Percentiles rank a stretch among this genome's conserved stretches.
Evolutionary conservation across 2,797 vertebrate species (phyloP).

Genomic region (Semotilus atromaculatus): DNA sequence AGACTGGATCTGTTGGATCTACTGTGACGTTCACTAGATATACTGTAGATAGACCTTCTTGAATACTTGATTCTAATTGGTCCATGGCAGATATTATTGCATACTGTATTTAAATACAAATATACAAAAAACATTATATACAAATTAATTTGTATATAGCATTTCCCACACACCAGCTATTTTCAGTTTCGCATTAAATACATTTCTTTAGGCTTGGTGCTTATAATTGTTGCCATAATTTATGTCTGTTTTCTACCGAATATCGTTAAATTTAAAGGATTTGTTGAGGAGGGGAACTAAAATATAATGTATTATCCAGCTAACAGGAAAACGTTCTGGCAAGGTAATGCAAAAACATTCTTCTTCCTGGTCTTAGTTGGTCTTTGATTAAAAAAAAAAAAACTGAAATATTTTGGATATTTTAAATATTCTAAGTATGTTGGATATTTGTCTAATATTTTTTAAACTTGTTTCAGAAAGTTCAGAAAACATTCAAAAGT

Average conservation of each 20-base stretch:
- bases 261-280: too few species aligned
- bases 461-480: background rate
- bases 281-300: too few species aligned
- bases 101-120: too few species aligned
- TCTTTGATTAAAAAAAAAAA: too few species aligned
- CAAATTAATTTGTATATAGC: too few species aligned
- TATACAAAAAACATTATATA: too few species aligned
- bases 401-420: too few species aligned
- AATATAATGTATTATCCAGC: too few species aligned
- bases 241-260: background rate
- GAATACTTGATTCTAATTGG: constrained; percentile 5
- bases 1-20: background rate
- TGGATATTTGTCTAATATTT: background rate
- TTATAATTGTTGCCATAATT: background rate
- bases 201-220: background rate
- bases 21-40: background rate
- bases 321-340: too few species aligned
- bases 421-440: too few species aligned
- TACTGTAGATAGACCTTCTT: background rate
- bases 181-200: background rate
- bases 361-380: too few species aligned
- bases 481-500: background rate
- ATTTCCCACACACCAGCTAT: background rate
- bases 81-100: background rate
- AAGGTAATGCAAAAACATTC: too few species aligned